Evolutionary conservation across 2,888 invertebrate genomes (phyloP), one percentile per base, ranked within the genome.

Genomic region (Himalopsyche japonica): DNA sequence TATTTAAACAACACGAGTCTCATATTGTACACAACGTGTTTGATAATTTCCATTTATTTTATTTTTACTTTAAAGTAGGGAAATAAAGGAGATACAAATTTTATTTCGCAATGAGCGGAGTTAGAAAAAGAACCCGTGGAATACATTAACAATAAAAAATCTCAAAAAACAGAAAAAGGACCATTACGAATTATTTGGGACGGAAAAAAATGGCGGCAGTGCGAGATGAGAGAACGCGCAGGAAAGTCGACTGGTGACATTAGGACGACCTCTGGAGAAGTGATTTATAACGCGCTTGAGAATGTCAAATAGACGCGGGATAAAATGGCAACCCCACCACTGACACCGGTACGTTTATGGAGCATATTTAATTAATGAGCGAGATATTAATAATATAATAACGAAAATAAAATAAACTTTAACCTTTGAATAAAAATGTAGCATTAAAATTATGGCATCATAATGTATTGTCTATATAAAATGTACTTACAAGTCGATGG

Each of bases 241-340:
- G 79, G 83, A 82, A 82, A 78, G 82, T 49, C 57, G 79, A 43
- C 32, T 27, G 81, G 70, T 79, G 83, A 83, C 83, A 83, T 83
- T 80, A 80, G 79, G 57, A 32, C 79, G 78, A 83, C 83, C 83
- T 79, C 34, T 79, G 80, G 79, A 76, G 79, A 37, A 70, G 83
- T 83, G 83, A 83, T 83, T 83, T 83, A 83, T 83, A 64, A 47
- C 34, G 57, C 32, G 70, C 70, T 70, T 70, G 70, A 70, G 70
- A 70, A 70, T 70, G 70, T 70, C 70, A 70, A 70, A 70, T 70
- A 70, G 27, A 70, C 70, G 70, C 70, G 27, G 70, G 30, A 70
- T 70, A 70, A 70, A 30, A 70, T 70, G 70, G 70, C 70, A 27
- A 70, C 70, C 70, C 43, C 70, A 70, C 70, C 30, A 27, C 70